Base-by-base conservation (phyloP, 2,797 vertebrate species). In the Chaunax sp. region DNA sequence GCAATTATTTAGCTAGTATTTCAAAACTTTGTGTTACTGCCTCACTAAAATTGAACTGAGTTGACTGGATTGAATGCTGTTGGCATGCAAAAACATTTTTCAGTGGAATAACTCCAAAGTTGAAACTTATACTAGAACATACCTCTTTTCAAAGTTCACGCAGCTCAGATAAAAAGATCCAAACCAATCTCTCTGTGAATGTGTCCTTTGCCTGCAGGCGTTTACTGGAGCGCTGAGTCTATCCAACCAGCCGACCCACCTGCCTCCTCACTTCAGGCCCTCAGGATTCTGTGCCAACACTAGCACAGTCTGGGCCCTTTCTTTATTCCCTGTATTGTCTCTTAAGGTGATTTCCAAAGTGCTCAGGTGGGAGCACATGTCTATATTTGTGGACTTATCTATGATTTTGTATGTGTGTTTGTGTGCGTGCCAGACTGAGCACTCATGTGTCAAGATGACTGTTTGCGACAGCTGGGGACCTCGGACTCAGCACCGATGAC, bases 401-500 rank as follows among this genome's bases (percentile, higher is more conserved):
- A 13, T 59, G 58, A 64, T 66, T 84, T 56, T 78, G 45, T 55
- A 18, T 58, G 37, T 69, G 59, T 79, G 66, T 84, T 59, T 80
- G 40, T 67, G 77, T 71, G 77, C 37, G 3, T 75, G 64, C 64
- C 52, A 59, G 40, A 55, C 77, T 76, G 26, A 82, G 64, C 53
- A 35, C 75, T 69, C 58, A 63, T 82, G 77, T 84, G 88, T 90
- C 88, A 87, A 69, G 35, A 40, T 93, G 93, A 94, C 78, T 70
- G 85, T 84, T 89, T 59, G 68, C 62, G 83, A 93, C 93, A 95
- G 92, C 92, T 94, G 92, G 75, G 73, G 74, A 82, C 71, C 73
- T 87, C 47, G 49, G 71, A 72, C 68, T 58, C 68, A 81, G 61
- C 76, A 46, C 79, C 6, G 64, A 80, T 83, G 87, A 90, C 77